These are phyloP conservation scores for Drosophila quinaria DNA, from an alignment of 2,888 invertebrate species.

Conservation along the genomic window DNA sequence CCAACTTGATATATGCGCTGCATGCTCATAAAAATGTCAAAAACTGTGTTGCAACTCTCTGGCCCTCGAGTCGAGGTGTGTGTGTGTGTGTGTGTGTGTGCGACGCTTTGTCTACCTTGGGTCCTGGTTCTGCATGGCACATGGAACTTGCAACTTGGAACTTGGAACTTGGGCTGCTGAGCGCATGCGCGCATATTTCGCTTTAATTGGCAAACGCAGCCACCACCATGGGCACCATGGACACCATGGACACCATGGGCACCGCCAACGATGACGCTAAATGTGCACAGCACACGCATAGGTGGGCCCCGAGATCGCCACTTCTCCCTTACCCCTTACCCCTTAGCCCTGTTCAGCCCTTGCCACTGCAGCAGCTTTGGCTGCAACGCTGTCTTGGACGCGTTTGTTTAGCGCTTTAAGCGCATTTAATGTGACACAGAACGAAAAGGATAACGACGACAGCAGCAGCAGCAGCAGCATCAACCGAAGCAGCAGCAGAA, in stretches of 20 bases:
- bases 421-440: conserved; percentile 81
- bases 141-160: not conserved
- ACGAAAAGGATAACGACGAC: conserved; percentile 80
- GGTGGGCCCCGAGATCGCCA: conserved; percentile 55
- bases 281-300: conserved; percentile 76
- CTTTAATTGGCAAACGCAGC: conserved; percentile 80
- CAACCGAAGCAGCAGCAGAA: conserved; percentile 9
- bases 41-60: conserved; percentile 65
- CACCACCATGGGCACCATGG: conserved; percentile 42
- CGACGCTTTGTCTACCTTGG: conserved; percentile 68
- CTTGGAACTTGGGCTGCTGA: conserved; percentile 31
- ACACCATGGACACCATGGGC: conserved; percentile 32
- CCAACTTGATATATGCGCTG: conserved; percentile 83
- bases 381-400: conserved; percentile 44
- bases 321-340: not conserved
- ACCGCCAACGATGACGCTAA: conserved; percentile 81
- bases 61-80: conserved; percentile 7
- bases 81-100: conserved; percentile 37
- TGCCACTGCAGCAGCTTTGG: conserved; percentile 16
- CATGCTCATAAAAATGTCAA: conserved; percentile 84
- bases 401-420: conserved; percentile 81
- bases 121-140: conserved; percentile 22
- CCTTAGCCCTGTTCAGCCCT: not conserved
- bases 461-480: conserved; percentile 42
- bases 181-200: conserved; percentile 80